Conservation (phyloP, 2,888 invertebrate genomes). For the Sthenelais limicola region DNA sequence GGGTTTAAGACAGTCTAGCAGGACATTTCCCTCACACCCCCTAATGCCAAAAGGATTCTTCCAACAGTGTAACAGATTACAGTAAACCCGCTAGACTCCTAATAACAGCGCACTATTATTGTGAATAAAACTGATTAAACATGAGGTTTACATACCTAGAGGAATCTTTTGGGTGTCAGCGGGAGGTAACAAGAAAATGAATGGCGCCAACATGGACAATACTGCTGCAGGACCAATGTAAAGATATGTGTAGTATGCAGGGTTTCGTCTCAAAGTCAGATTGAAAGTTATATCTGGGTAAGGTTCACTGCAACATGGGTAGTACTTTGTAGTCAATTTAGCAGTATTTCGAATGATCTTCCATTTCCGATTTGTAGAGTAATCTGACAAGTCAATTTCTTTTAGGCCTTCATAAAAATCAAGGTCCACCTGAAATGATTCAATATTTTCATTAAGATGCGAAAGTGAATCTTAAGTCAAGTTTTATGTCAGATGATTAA, state of each 20-base stretch:
- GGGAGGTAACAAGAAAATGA: conserved; percentile 31
- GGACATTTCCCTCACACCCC: too few relatives aligned
- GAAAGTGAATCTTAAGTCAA: too few relatives aligned
- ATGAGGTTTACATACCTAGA: conserved; percentile 22
- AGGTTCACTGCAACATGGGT: conserved; percentile 35
- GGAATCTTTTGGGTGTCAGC: conserved; percentile 2
- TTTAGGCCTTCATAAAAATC: conserved; percentile 16
- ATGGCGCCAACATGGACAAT: conserved; percentile 14
- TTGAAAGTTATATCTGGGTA: conserved; percentile 23
- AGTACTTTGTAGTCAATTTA: conserved; percentile 20
- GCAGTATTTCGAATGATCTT: background rate
- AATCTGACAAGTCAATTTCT: conserved; percentile 8
- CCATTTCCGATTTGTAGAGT: background rate
- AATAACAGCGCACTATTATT: too few relatives aligned
- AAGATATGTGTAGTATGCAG: background rate
- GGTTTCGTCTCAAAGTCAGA: background rate
- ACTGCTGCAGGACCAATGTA: conserved; percentile 22
- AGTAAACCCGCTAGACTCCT: too few relatives aligned
- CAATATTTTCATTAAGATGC: too few relatives aligned
- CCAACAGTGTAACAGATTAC: too few relatives aligned
- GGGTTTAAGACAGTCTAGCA: too few relatives aligned
- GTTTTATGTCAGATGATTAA: too few relatives aligned
- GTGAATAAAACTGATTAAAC: too few relatives aligned
- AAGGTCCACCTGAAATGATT: conserved; percentile 29
- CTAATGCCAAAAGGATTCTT: too few relatives aligned